Evolutionary conservation across 2,113 vertebrate genomes (phyloP), one percentile per base, ranked within the genome.

Genomic region (Nannospalax galili): DNA sequence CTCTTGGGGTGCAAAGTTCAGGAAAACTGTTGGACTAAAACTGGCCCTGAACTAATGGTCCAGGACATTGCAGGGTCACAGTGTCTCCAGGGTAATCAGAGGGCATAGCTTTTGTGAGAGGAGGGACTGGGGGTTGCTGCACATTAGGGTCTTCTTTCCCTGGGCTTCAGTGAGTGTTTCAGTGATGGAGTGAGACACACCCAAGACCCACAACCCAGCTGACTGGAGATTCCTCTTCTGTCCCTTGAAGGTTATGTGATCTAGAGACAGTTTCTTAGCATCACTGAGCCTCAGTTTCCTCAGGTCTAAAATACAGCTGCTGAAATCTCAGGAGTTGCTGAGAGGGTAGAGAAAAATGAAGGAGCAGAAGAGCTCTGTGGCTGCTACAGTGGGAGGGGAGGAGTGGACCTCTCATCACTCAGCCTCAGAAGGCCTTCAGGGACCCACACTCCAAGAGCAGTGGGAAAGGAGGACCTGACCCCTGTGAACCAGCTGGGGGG

Each of bases 41-140:
- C 0, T 70, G 40, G n/a, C 48, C 45, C 56, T 88, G 17, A 16
- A 14, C 0, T 0, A 37, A 19, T 24, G 35, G 65, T n/a, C n/a
- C 48, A 32, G 32, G 8, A 11, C 22, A 6, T 2, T 24, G 17
- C 4, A 37, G 73, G 40, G 15, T 84, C 40, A 3, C 7, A 15
- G 52, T 32, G 32, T 58, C 79, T 2, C 42, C 30, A 28, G 40
- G 72, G 48, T 58, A 19, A 28, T 48, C 77, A 48, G 60, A 92
- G 17, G 84, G 35, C 32, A 35, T 1, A 1, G 52, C 37, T 77
- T 42, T 24, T 42, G 22, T 30, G 40, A 82, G 52, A 75, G 26
- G n/a, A 74, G 28, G 1, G 40, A n/a, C n/a, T 35, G 48, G 40
- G 42, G 69, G 37, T n/a, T 93, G 67, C 62, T 42, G 0, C 62